phyloP scores from a whole-genome alignment of 2,797 vertebrate genomes.

The Malurus leucopterus region DNA sequence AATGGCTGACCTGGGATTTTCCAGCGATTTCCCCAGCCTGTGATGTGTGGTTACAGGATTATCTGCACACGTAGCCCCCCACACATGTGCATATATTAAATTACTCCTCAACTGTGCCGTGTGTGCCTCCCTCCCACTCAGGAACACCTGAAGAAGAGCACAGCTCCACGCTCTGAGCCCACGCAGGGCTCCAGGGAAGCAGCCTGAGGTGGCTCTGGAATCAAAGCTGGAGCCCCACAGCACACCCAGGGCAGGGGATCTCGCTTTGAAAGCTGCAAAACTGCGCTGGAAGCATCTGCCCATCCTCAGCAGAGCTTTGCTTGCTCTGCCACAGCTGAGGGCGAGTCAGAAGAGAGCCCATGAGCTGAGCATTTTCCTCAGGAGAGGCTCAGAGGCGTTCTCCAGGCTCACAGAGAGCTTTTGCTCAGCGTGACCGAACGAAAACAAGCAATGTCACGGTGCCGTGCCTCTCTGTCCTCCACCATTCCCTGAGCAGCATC shows the following conservation, averaged over 20 bases:
- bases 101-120: not conserved
- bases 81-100: not conserved
- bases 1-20: not conserved
- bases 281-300: not conserved
- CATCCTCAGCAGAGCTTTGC: constrained; percentile 21
- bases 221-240: not conserved
- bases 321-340: constrained; percentile 1
- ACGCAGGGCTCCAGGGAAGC: not conserved
- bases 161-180: not conserved
- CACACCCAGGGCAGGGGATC: not conserved
- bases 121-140: not conserved
- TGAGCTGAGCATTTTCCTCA: not conserved
- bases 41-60: not conserved
- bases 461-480: constrained; percentile 14
- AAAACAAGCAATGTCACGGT: constrained; percentile 47
- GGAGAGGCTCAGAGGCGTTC: constrained; percentile 7
- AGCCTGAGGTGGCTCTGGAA: not conserved
- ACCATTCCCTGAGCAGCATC: not conserved
- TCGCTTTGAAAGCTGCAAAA: not conserved
- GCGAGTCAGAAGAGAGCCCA: not conserved
- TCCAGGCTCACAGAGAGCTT: not conserved
- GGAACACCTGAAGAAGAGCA: not conserved
- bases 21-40: not conserved
- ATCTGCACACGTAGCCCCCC: not conserved
- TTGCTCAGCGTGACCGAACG: constrained; percentile 35